Conservation (phyloP, 2,888 invertebrate genomes). For the Mythimna pallens region DNA sequence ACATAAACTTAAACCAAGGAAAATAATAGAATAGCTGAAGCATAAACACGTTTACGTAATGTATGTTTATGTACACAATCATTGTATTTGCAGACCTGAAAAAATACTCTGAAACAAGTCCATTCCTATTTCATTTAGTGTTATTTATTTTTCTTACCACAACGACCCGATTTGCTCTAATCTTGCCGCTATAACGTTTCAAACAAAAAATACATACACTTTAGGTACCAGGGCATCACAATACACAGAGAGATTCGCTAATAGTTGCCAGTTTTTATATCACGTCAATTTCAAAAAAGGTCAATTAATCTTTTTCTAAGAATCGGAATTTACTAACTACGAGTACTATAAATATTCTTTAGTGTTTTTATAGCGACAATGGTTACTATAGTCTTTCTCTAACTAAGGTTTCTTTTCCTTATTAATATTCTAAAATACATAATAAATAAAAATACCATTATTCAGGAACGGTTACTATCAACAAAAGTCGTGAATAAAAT, state of each 20-base stretch:
- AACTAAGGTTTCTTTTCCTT: neutral
- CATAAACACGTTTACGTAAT: constrained; percentile 1
- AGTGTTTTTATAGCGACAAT: neutral
- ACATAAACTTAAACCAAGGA: neutral
- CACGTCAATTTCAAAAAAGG: neutral
- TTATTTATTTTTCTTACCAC: constrained; percentile 17
- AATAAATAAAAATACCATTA: constrained; percentile 3
- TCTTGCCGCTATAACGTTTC: neutral
- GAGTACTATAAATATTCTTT: neutral
- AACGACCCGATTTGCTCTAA: constrained; percentile 1
- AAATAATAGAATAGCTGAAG: neutral
- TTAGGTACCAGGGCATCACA: constrained; percentile 16
- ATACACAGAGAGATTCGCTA: constrained; percentile 4
- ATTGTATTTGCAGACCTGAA: constrained; percentile 12
- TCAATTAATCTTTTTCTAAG: neutral
- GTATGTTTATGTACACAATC: constrained; percentile 8
- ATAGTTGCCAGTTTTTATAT: neutral
- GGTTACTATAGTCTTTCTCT: neutral
- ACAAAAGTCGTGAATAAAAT: neutral
- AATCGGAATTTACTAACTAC: neutral
- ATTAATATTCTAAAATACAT: constrained; percentile 1
- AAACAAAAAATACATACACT: constrained; percentile 18
- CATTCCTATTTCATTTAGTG: constrained; percentile 3
- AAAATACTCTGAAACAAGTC: constrained; percentile 2
- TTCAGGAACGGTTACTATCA: neutral